These are phyloP conservation scores for Acropora yongei DNA, from an alignment of 64 coral and sea anemone genomes.

Conservation along the genomic window DNA sequence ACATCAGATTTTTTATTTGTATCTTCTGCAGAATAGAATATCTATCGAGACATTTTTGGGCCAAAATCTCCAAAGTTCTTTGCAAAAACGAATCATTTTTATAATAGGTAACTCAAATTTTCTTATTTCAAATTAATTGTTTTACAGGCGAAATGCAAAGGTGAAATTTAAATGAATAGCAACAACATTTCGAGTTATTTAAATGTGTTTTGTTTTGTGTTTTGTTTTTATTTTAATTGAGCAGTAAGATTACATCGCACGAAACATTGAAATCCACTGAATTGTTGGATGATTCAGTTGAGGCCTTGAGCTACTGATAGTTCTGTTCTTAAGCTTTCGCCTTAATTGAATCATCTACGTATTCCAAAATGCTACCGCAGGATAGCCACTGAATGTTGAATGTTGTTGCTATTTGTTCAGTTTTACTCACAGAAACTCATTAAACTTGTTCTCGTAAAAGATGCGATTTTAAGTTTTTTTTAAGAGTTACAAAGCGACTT, in stretches of 20 bases:
- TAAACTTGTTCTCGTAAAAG: background rate
- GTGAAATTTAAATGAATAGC: background rate
- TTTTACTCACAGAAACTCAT: background rate
- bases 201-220: background rate
- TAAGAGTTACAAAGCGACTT: background rate
- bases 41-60: background rate
- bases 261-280: background rate
- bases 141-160: too few relatives aligned
- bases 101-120: too few relatives aligned
- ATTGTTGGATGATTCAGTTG: too few relatives aligned
- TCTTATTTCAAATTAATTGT: too few relatives aligned
- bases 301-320: too few relatives aligned
- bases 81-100: too few relatives aligned
- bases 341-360: too few relatives aligned
- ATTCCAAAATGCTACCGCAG: too few relatives aligned
- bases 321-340: too few relatives aligned
- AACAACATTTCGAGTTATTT: background rate
- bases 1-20: background rate
- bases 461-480: background rate
- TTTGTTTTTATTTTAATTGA: slow-evolving; percentile 5
- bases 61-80: too few relatives aligned
- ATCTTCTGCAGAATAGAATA: too few relatives aligned
- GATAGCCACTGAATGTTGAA: background rate
- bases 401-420: background rate
- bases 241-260: slow-evolving; percentile 4